Conservation (phyloP, 2,113 vertebrate species). For the Willisornis vidua region DNA sequence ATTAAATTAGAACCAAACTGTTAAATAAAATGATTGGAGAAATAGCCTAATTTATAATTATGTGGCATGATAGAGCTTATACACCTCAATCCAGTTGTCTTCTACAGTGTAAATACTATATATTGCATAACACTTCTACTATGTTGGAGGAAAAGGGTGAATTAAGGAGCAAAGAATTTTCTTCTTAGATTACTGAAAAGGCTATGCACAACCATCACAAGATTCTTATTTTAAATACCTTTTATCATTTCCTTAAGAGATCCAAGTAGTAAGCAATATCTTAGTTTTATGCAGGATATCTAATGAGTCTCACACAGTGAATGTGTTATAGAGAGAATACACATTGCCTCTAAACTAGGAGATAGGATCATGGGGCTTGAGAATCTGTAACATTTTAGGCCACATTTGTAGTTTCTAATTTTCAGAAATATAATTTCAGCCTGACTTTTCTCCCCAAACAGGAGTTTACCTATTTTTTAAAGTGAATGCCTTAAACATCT, state of each 20-base stretch:
- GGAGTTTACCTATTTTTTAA: neutral
- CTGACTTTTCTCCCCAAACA: neutral
- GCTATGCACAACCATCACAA: neutral
- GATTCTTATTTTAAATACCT: neutral
- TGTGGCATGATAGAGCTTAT: neutral
- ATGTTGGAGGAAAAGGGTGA: neutral
- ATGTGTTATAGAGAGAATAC: neutral
- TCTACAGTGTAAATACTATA: neutral
- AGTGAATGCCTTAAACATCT: neutral
- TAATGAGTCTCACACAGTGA: neutral
- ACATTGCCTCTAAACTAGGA: neutral
- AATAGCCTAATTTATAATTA: neutral
- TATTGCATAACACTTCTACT: neutral
- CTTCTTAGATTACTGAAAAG: neutral
- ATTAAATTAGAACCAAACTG: neutral
- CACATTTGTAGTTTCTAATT: neutral
- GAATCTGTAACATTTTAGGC: neutral
- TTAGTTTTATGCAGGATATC: neutral
- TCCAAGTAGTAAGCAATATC: neutral
- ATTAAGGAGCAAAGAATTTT: neutral
- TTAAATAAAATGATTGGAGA: neutral
- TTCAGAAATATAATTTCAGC: neutral
- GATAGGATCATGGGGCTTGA: neutral
- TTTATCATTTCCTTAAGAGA: neutral
- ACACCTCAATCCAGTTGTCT: neutral